Evolutionary conservation across 2,113 vertebrate genomes (phyloP).

Genomic region (Panthera leo): DNA sequence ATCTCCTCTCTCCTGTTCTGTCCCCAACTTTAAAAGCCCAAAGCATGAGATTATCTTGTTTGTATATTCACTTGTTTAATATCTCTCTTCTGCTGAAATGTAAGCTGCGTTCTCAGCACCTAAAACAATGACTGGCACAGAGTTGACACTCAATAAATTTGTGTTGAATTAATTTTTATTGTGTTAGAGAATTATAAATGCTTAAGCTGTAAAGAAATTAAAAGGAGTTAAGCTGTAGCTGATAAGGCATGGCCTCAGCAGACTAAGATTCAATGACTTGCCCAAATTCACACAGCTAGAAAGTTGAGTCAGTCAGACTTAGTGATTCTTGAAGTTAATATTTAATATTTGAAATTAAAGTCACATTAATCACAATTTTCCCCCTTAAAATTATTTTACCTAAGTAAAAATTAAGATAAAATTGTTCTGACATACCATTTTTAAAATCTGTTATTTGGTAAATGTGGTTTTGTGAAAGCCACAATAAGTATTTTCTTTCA

Average conservation of each 20-base stretch:
- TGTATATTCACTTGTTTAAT: slow-evolving; percentile 17
- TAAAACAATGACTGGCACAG: slow-evolving; percentile 8
- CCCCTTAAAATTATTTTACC: slow-evolving; percentile 6
- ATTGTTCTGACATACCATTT: background rate
- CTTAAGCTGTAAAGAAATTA: slow-evolving; percentile 34
- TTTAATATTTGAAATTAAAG: slow-evolving; percentile 45
- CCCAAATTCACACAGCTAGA: slow-evolving; percentile 1
- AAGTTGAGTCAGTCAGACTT: background rate
- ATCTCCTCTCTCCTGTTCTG: background rate
- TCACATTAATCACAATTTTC: background rate
- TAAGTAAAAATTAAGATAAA: slow-evolving; percentile 30
- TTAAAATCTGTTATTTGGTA: slow-evolving; percentile 30
- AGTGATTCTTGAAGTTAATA: slow-evolving; percentile 55
- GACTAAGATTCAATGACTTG: slow-evolving; percentile 3
- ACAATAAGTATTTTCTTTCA: slow-evolving; percentile 24
- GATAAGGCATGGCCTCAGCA: background rate
- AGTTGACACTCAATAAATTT: background rate
- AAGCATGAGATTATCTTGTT: background rate
- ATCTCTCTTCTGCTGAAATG: background rate
- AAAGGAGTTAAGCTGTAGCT: background rate
- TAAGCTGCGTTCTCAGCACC: background rate
- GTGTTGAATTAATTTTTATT: slow-evolving; percentile 11
- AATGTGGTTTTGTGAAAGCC: slow-evolving; percentile 31
- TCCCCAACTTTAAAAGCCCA: background rate
- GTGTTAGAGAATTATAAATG: slow-evolving; percentile 41